These are phyloP conservation scores for Solea solea DNA, from an alignment of 2,113 vertebrate species.

Conservation along the genomic window DNA sequence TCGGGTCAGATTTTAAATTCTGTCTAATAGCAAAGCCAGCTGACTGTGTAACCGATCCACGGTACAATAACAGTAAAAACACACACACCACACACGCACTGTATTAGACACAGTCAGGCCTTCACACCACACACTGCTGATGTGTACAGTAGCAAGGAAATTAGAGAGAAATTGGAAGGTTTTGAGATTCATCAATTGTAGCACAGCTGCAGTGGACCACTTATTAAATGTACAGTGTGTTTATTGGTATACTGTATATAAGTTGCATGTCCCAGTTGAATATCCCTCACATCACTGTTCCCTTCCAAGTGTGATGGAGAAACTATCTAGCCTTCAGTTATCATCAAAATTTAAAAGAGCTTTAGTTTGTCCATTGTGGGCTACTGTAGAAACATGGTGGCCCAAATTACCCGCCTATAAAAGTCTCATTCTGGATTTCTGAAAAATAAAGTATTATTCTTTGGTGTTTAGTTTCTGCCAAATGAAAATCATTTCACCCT, in stretches of 20 bases:
- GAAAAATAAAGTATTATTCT: no score
- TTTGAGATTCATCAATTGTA: background rate
- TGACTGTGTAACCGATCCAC: conserved; percentile 65
- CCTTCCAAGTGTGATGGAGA: no score
- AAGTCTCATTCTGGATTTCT: no score
- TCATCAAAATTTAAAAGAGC: no score
- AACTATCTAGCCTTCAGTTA: no score
- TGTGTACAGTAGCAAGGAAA: background rate
- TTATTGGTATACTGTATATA: background rate
- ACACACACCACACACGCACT: conserved; percentile 36
- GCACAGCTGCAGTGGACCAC: conserved; percentile 9
- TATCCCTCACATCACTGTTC: no score
- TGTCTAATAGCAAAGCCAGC: conserved; percentile 71
- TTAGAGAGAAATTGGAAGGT: background rate
- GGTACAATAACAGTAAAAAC: conserved; percentile 42
- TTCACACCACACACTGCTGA: conserved; percentile 1
- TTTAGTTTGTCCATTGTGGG: no score
- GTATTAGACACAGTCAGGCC: conserved; percentile 1
- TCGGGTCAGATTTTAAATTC: conserved; percentile 60
- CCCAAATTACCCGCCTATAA: no score
- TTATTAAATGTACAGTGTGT: background rate
- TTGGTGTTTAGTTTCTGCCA: no score
- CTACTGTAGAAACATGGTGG: no score
- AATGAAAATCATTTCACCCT: no score
- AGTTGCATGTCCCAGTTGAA: background rate